Percentiles rank a stretch among this genome's conserved stretches.
These are phyloP conservation scores for Sycobia sp. DNA, from an alignment of 1,140 invertebrate species.

Conservation along the genomic window DNA sequence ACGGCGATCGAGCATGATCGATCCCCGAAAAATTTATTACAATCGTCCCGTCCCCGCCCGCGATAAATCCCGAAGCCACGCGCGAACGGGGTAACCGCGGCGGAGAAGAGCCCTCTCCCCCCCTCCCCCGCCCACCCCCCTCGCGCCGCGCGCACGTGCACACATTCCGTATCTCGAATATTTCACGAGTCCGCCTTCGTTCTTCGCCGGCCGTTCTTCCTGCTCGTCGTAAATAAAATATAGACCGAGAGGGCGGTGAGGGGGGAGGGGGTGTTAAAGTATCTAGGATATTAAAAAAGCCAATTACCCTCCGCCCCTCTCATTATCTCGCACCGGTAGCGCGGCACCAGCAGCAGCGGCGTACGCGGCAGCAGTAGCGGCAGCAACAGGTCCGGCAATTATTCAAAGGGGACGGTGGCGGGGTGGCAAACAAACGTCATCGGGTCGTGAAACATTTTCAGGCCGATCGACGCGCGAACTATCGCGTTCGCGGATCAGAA, in stretches of 20 bases:
- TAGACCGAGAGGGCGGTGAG: not conserved
- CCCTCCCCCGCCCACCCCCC: too few relatives aligned
- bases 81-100: too few relatives aligned
- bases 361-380: too few relatives aligned
- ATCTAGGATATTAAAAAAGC: conserved; percentile 28
- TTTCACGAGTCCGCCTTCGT: conserved; percentile 15
- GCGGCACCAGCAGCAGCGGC: too few relatives aligned
- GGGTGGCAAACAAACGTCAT: conserved; percentile 27
- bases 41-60: too few relatives aligned
- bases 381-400: conserved; percentile 24
- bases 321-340: not conserved
- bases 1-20: too few relatives aligned
- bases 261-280: not conserved
- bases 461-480: conserved; percentile 42
- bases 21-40: too few relatives aligned
- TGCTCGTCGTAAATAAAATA: conserved; percentile 14
- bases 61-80: too few relatives aligned
- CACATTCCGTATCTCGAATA: conserved; percentile 21
- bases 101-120: too few relatives aligned
- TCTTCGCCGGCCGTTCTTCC: not conserved
- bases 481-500: too few relatives aligned
- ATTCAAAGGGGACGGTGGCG: conserved; percentile 17
- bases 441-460: conserved; percentile 38
- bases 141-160: conserved; percentile 2
- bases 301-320: conserved; percentile 12